A percentile compares a stretch with the other conserved stretches of the same genome.
Evolutionary conservation across 2,113 vertebrate species (phyloP).

Genomic region (Urocynchramus pylzowi): DNA sequence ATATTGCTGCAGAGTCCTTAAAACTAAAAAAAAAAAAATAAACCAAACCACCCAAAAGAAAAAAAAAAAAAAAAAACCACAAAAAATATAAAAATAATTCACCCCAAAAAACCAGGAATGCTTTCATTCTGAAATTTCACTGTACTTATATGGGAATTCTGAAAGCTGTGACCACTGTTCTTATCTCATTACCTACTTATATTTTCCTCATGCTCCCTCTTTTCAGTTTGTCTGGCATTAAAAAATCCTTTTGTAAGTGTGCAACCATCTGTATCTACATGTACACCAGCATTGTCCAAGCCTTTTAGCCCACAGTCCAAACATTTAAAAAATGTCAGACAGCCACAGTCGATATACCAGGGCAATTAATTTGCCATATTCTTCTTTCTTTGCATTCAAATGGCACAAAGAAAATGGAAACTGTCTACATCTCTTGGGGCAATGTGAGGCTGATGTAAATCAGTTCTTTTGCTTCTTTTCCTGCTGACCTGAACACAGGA

Average conservation of each 20-base stretch:
- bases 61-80: not conserved
- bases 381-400: not conserved
- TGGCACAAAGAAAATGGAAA: not conserved
- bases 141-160: not conserved
- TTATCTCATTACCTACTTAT: slow-evolving; percentile 2
- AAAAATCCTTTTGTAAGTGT: slow-evolving; percentile 2
- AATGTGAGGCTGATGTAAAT: not conserved
- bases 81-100: not conserved
- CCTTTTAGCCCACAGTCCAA: not conserved
- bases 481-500: not conserved
- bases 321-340: not conserved
- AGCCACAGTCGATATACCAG: not conserved
- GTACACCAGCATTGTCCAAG: not conserved
- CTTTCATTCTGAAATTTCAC: slow-evolving; percentile 22
- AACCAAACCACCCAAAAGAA: not conserved
- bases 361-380: not conserved
- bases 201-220: not conserved
- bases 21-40: not conserved
- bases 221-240: not conserved
- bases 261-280: not conserved
- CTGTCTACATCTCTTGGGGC: not conserved
- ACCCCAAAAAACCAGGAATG: not conserved
- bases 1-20: not conserved
- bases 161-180: not conserved
- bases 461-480: not conserved